A percentile compares a stretch with the other conserved stretches of the same genome.
Conservation (phyloP, 2,888 invertebrate species). For the Himalopsyche japonica region DNA sequence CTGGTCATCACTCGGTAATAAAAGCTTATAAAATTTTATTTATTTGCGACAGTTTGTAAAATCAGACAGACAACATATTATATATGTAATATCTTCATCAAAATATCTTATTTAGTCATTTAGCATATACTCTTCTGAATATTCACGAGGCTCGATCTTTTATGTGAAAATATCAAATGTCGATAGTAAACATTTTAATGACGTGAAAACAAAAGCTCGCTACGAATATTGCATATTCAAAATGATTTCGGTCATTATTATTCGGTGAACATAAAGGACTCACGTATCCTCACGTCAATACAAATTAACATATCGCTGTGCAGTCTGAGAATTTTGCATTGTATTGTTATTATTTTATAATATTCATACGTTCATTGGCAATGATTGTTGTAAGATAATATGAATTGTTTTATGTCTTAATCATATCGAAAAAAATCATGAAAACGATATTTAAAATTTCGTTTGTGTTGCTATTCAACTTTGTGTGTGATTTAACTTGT, state of each 20-base stretch:
- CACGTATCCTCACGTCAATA: neutral
- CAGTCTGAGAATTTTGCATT: neutral
- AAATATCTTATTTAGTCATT: no score
- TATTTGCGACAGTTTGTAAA: no score
- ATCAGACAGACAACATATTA: no score
- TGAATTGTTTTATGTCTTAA: neutral
- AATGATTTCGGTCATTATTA: neutral
- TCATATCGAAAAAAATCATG: neutral
- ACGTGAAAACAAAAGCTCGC: neutral
- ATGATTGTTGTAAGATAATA: neutral
- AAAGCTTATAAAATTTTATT: no score
- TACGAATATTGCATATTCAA: neutral
- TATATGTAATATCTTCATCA: no score
- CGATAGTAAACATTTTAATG: neutral
- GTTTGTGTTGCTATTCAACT: no score
- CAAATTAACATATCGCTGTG: neutral
- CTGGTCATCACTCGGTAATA: no score
- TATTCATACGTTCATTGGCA: neutral
- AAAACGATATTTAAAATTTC: no score
- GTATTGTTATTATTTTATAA: neutral
- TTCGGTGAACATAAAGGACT: neutral
- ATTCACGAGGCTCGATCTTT: no score
- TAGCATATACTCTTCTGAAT: no score
- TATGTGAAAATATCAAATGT: neutral
- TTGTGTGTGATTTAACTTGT: no score